phyloP scores from a whole-genome alignment of 2,113 vertebrate species.

The Istiophorus platypterus region DNA sequence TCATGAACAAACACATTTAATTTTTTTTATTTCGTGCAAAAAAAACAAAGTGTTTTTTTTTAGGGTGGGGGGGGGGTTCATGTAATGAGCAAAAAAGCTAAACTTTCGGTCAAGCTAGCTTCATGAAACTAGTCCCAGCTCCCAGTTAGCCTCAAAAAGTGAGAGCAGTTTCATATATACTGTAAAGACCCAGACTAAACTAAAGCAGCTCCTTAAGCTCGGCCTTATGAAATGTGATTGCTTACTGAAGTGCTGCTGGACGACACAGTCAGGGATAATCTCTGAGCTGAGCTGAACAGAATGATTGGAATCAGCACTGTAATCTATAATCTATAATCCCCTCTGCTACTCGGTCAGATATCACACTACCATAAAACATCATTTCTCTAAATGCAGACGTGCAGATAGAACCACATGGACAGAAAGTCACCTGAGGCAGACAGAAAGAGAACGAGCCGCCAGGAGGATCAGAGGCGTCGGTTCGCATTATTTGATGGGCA shows the following conservation, averaged over 20 bases:
- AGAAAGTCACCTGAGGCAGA: slow-evolving; percentile 2
- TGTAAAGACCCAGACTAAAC: neutral
- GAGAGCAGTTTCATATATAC: neutral
- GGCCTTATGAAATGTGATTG: neutral
- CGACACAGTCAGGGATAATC: neutral
- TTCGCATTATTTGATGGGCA: slow-evolving; percentile 49
- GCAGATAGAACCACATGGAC: neutral
- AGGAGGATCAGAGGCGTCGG: slow-evolving; percentile 41
- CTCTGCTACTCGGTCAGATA: too few relatives aligned
- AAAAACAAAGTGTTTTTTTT: too few relatives aligned
- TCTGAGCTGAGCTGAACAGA: neutral
- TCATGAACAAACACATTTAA: too few relatives aligned
- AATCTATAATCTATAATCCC: neutral
- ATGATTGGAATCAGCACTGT: neutral
- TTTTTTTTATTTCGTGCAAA: too few relatives aligned
- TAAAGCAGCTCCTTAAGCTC: neutral
- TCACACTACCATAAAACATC: neutral
- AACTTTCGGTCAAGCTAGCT: neutral
- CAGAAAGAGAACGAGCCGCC: slow-evolving; percentile 17
- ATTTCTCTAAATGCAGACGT: neutral
- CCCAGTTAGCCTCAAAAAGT: neutral
- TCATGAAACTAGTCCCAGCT: neutral
- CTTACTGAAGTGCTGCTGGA: neutral
- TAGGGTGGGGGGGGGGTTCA: too few relatives aligned
- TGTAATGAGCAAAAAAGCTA: neutral